Conservation (phyloP, 1,140 invertebrate species). For the Hydropsyche tenuis region DNA sequence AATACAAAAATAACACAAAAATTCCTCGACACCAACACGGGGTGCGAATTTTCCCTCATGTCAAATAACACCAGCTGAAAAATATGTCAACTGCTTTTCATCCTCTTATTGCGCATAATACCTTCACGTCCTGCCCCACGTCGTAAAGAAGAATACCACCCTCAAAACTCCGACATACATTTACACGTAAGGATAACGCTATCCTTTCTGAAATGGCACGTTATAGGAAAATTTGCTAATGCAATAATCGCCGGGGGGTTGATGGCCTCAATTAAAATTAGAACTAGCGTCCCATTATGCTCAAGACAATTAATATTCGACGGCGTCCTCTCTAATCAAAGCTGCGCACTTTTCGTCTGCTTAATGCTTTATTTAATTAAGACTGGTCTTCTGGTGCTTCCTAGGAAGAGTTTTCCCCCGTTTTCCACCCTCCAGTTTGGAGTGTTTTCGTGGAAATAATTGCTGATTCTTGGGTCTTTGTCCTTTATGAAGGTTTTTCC, state of each 20-base stretch:
- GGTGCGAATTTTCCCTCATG: background rate
- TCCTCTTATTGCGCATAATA: conserved; percentile 36
- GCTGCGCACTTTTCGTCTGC: conserved; percentile 32
- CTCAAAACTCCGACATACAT: background rate
- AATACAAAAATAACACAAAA: too few relatives aligned
- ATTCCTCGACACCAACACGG: background rate
- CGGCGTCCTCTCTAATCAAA: conserved; percentile 40
- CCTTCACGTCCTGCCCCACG: conserved; percentile 9
- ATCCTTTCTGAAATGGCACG: background rate
- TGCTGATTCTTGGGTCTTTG: conserved; percentile 15
- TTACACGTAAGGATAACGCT: background rate
- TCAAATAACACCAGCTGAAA: conserved; percentile 30
- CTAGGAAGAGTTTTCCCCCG: conserved; percentile 1
- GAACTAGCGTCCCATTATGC: background rate
- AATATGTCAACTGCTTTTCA: conserved; percentile 41
- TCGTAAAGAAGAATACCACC: background rate
- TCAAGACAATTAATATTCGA: conserved; percentile 43
- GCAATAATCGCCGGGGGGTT: conserved; percentile 5
- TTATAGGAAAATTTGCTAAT: background rate
- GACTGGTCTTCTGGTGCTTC: conserved; percentile 28
- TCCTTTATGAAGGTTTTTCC: background rate
- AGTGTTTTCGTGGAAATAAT: conserved; percentile 12
- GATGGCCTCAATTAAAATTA: conserved; percentile 23
- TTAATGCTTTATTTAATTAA: conserved; percentile 50
- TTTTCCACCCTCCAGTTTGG: conserved; percentile 11